Evolutionary conservation across 2,888 invertebrate genomes (phyloP).

Genomic region (Tyria jacobaeae): DNA sequence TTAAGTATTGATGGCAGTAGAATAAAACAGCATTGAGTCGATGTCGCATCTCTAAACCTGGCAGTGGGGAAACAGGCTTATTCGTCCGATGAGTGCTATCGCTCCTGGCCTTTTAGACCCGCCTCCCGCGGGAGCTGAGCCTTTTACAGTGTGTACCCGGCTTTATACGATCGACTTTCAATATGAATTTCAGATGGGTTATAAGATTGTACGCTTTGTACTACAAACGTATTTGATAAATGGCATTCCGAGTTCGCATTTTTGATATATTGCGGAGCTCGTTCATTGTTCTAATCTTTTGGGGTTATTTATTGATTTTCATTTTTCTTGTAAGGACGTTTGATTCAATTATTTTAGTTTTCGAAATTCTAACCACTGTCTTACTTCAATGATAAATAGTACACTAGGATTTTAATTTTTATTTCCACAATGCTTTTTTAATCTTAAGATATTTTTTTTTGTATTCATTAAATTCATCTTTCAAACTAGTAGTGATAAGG

Average conservation of each 20-base stretch:
- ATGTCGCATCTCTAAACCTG: constrained; percentile 83
- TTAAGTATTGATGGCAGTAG: constrained; percentile 85
- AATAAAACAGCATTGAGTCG: constrained; percentile 85
- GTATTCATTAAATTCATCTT: too few relatives aligned
- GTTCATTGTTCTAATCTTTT: constrained; percentile 25
- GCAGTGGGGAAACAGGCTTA: constrained; percentile 85
- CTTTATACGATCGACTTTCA: constrained; percentile 81
- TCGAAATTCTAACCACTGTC: not conserved
- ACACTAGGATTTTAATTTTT: too few relatives aligned
- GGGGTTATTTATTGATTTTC: constrained; percentile 11
- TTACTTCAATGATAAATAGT: not conserved
- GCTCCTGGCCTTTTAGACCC: constrained; percentile 77
- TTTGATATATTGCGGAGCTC: constrained; percentile 40
- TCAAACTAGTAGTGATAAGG: too few relatives aligned
- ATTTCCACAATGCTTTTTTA: too few relatives aligned
- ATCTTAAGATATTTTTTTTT: too few relatives aligned
- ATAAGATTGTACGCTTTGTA: constrained; percentile 77
- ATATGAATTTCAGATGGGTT: constrained; percentile 85
- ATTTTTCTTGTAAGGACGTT: not conserved
- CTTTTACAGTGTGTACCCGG: constrained; percentile 81
- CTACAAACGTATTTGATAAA: constrained; percentile 75
- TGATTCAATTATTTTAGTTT: not conserved
- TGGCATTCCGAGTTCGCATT: constrained; percentile 64
- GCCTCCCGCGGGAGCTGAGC: constrained; percentile 78
- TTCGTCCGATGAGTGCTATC: constrained; percentile 83